Evolutionary conservation across 2,888 invertebrate genomes (phyloP).

Genomic region (Noctua janthina): DNA sequence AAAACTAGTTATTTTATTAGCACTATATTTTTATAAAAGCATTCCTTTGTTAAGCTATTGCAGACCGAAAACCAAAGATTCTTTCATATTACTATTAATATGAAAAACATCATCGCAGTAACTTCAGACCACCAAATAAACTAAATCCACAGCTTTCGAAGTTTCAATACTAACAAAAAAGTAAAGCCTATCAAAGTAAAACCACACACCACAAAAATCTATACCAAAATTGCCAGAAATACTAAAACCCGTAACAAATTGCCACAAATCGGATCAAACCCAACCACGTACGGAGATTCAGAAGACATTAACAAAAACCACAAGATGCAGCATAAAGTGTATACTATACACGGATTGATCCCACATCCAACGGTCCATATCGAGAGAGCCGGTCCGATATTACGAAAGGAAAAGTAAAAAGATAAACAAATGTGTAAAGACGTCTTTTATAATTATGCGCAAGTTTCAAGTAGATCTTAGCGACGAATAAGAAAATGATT

Average conservation of each 20-base stretch:
- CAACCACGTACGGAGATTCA: conserved; percentile 39
- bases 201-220: conserved; percentile 23
- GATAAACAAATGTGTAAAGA: conserved; percentile 63
- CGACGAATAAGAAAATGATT: conserved; percentile 1
- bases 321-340: conserved; percentile 39
- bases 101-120: not conserved
- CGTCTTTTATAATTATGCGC: conserved; percentile 43
- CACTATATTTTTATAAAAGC: not conserved
- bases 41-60: not conserved
- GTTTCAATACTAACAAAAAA: conserved; percentile 13
- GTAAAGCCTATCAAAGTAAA: conserved; percentile 20
- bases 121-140: conserved; percentile 1
- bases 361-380: conserved; percentile 63
- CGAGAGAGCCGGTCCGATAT: conserved; percentile 66
- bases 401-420: conserved; percentile 68
- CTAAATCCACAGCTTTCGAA: conserved; percentile 3
- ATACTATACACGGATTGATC: conserved; percentile 47
- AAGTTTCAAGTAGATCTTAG: conserved; percentile 26
- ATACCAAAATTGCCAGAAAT: conserved; percentile 36
- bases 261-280: conserved; percentile 51
- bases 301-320: conserved; percentile 58
- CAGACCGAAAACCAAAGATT: not conserved
- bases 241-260: conserved; percentile 11
- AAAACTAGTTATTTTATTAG: not conserved
- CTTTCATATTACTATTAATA: not conserved